Percentiles rank a stretch among this genome's conserved stretches.
phyloP scores from a whole-genome alignment of 2,888 invertebrate genomes.

The Odontothrips loti region DNA sequence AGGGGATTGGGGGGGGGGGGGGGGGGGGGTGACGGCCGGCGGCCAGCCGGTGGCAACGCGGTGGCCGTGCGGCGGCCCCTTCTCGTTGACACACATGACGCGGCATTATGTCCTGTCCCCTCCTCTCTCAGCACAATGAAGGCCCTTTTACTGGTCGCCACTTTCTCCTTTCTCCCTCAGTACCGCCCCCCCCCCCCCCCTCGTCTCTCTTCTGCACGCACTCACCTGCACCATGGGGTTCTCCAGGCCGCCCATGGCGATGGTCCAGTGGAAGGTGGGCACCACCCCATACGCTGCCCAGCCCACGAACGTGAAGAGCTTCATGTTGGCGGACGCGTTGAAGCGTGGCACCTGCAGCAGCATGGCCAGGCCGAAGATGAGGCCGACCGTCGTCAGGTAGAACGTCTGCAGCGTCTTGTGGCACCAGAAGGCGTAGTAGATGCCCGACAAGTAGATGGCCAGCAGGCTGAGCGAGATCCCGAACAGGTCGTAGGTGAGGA shows the following conservation, averaged over 20 bases:
- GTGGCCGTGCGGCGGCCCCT: not conserved
- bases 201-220: too few relatives aligned
- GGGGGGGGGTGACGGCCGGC: not conserved
- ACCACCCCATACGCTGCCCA: slow-evolving; percentile 89
- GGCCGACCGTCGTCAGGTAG: slow-evolving; percentile 74
- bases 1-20: not conserved
- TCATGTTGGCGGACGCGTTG: slow-evolving; percentile 64
- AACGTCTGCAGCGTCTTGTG: slow-evolving; percentile 75
- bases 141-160: too few relatives aligned
- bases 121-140: too few relatives aligned
- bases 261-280: slow-evolving; percentile 87
- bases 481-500: slow-evolving; percentile 85
- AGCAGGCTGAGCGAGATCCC: slow-evolving; percentile 89
- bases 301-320: slow-evolving; percentile 73
- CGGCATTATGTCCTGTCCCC: not conserved
- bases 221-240: slow-evolving; percentile 77
- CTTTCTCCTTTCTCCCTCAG: too few relatives aligned
- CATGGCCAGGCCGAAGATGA: slow-evolving; percentile 78
- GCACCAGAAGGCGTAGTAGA: slow-evolving; percentile 97
- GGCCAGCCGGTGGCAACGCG: not conserved
- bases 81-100: slow-evolving; percentile 31
- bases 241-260: slow-evolving; percentile 81
- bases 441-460: slow-evolving; percentile 91
- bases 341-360: slow-evolving; percentile 70
- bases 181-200: too few relatives aligned